Evolutionary conservation across 2,113 vertebrate species (phyloP).

Genomic region (Hipposideros armiger): DNA sequence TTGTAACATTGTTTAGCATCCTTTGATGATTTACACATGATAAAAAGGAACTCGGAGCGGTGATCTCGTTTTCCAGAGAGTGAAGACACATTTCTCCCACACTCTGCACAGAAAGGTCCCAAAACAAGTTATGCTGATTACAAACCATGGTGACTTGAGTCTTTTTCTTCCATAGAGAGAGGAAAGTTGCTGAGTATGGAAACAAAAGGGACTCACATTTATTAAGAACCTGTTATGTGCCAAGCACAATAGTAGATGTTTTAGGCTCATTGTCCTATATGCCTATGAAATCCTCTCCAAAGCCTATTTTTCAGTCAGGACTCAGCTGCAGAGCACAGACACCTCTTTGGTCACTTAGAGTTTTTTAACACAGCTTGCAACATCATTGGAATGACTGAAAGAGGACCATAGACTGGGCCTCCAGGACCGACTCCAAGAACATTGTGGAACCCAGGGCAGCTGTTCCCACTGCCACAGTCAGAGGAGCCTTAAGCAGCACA

Average conservation of each 20-base stretch:
- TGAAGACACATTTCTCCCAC: neutral
- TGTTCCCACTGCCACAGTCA: neutral
- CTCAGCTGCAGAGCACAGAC: neutral
- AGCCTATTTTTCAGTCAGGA: neutral
- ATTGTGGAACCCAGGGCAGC: neutral
- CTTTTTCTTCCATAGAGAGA: neutral
- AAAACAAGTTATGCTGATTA: constrained; percentile 1
- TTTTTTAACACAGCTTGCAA: neutral
- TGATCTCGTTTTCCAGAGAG: neutral
- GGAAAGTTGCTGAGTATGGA: neutral
- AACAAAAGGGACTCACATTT: neutral
- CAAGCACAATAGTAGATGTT: neutral
- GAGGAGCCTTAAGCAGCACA: neutral
- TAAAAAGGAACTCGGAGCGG: neutral
- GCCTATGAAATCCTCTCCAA: neutral
- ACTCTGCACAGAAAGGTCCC: neutral
- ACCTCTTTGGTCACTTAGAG: neutral
- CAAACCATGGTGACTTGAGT: neutral
- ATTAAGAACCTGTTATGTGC: neutral
- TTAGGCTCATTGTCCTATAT: neutral
- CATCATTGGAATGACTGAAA: neutral
- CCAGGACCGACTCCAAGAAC: neutral
- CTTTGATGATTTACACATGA: neutral
- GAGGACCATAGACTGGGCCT: neutral
- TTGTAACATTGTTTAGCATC: neutral